Conservation (phyloP, 2,888 invertebrate species). For the Acrobasis suavella region DNA sequence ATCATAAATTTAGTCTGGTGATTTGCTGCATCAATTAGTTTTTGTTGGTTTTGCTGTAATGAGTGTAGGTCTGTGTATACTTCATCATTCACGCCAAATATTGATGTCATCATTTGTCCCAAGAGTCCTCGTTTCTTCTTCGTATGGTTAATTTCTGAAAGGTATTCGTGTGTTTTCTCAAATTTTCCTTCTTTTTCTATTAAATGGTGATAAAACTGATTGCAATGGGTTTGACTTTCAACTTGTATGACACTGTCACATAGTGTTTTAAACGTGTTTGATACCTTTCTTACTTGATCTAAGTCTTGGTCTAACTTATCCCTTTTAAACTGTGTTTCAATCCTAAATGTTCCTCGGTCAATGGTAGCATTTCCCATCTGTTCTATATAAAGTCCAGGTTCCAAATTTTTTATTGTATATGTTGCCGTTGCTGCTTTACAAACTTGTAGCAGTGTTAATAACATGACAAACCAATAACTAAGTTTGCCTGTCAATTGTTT, state of each 20-base stretch:
- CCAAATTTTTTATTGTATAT: too few relatives aligned
- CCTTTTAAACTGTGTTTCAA: not conserved
- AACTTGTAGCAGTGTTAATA: not conserved
- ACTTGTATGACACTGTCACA: not conserved
- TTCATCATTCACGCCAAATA: not conserved
- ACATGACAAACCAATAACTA: slow-evolving; percentile 1
- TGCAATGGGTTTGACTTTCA: not conserved
- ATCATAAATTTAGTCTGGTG: slow-evolving; percentile 4
- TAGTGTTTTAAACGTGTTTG: not conserved
- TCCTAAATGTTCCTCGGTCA: not conserved
- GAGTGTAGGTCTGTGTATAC: not conserved
- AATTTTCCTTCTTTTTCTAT: too few relatives aligned
- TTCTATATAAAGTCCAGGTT: not conserved
- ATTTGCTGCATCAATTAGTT: not conserved
- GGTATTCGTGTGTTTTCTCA: too few relatives aligned
- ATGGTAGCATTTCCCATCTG: not conserved
- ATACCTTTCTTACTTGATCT: not conserved
- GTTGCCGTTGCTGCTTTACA: too few relatives aligned
- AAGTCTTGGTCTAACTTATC: not conserved
- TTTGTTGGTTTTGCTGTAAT: not conserved
- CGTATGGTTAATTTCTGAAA: too few relatives aligned
- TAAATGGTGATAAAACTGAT: not conserved
- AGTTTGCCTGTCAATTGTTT: too few relatives aligned
- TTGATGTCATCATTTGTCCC: not conserved
- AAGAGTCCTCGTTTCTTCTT: not conserved